These are phyloP conservation scores for Terebella lapidaria DNA, from an alignment of 2,888 invertebrate species.

Conservation along the genomic window DNA sequence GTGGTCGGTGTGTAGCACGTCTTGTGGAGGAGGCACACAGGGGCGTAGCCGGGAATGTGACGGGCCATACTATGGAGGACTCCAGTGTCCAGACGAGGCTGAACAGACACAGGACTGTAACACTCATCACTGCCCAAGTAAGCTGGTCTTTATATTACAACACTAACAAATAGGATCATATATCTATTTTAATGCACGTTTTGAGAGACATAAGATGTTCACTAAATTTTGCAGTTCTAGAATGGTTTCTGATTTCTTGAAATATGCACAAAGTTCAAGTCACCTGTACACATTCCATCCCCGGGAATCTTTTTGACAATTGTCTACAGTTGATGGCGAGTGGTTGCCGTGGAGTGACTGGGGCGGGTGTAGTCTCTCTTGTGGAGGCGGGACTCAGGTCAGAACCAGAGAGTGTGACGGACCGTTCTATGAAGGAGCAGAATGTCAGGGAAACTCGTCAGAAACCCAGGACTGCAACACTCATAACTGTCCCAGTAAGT, in stretches of 20 bases:
- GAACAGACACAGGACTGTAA: slow-evolving; percentile 33
- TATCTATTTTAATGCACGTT: too few relatives aligned
- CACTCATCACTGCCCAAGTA: slow-evolving; percentile 39
- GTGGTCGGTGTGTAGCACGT: slow-evolving; percentile 36
- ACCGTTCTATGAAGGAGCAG: slow-evolving; percentile 29
- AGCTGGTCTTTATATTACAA: too few relatives aligned
- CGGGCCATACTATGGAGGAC: slow-evolving; percentile 22
- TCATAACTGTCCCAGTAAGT: slow-evolving; percentile 32
- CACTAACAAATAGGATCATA: too few relatives aligned
- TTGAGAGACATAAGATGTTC: too few relatives aligned
- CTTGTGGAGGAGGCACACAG: slow-evolving; percentile 37
- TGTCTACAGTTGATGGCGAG: slow-evolving; percentile 29
- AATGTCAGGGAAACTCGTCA: slow-evolving; percentile 27
- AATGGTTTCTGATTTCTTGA: too few relatives aligned
- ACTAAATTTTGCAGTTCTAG: too few relatives aligned
- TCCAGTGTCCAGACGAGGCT: too few relatives aligned
- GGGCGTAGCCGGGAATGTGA: slow-evolving; percentile 32
- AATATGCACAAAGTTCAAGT: too few relatives aligned
- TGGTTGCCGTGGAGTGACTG: slow-evolving; percentile 29
- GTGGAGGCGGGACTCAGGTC: slow-evolving; percentile 30
- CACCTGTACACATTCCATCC: too few relatives aligned
- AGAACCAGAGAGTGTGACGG: slow-evolving; percentile 30
- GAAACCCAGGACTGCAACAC: slow-evolving; percentile 28
- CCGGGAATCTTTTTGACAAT: too few relatives aligned
- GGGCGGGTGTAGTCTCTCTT: slow-evolving; percentile 30